Percentiles rank a stretch among this genome's conserved stretches.
phyloP scores from a whole-genome alignment of 2,113 vertebrate species.

The Microcebus ravelobensis region DNA sequence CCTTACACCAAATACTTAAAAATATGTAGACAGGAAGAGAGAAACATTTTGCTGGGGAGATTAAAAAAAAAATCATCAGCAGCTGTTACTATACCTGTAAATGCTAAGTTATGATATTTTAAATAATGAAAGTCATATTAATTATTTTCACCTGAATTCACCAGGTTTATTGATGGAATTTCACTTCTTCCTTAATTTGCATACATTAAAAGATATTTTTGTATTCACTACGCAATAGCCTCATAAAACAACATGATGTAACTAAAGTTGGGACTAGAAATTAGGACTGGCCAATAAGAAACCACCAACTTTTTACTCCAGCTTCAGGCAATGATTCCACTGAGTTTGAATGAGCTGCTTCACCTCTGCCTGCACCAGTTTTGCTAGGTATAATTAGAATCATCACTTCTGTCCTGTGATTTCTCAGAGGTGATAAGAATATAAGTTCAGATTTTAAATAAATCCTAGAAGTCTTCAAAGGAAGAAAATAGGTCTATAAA shows the following conservation, averaged over 20 bases:
- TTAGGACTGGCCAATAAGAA: not conserved
- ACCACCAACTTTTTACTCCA: not conserved
- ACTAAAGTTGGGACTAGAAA: not conserved
- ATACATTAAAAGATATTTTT: constrained; percentile 13
- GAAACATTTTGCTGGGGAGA: not conserved
- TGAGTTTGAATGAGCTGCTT: not conserved
- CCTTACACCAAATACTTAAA: not conserved
- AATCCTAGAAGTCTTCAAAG: not conserved
- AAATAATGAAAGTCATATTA: not conserved
- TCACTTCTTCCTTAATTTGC: not conserved
- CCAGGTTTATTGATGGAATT: not conserved
- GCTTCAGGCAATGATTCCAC: not conserved
- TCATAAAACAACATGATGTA: not conserved
- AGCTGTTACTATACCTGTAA: not conserved
- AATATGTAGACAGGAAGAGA: not conserved
- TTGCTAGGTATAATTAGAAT: not conserved
- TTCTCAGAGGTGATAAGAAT: not conserved
- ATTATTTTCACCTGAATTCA: not conserved
- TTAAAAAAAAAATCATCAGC: not conserved
- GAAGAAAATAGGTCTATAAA: not conserved
- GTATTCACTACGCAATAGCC: not conserved
- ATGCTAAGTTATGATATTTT: not conserved
- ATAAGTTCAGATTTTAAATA: not conserved
- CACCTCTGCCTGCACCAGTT: not conserved
- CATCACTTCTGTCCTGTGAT: not conserved